phyloP scores from a whole-genome alignment of 2,113 vertebrate species.

The Platysteira castanea region DNA sequence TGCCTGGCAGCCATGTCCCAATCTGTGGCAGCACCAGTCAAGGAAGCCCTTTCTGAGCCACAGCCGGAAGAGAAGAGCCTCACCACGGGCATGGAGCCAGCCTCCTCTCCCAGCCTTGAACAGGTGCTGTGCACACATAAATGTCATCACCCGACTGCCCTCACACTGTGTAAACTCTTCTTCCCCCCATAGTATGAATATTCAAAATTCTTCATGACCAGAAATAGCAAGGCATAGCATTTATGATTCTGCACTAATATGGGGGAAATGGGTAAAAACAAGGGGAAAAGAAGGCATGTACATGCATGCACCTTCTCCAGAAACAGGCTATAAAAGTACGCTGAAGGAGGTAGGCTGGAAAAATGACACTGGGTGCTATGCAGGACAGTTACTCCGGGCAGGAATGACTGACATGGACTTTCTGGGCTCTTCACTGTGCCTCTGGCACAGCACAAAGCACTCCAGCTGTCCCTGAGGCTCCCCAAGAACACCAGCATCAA shows the following conservation, averaged over 20 bases:
- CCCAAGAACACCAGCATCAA: not conserved
- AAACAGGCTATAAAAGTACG: not conserved
- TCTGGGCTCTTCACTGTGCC: not conserved
- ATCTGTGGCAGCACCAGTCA: not conserved
- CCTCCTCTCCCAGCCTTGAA: not conserved
- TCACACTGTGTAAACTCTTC: not conserved
- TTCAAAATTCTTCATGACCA: not conserved
- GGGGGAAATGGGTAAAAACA: rapidly evolving
- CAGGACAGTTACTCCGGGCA: not conserved
- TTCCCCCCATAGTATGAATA: not conserved
- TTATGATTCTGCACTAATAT: not conserved
- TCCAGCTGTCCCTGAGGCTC: not conserved
- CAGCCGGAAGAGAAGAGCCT: not conserved
- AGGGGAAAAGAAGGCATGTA: rapidly evolving
- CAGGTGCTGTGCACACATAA: not conserved
- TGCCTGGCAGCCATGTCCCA: rapidly evolving
- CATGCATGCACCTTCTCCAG: not conserved
- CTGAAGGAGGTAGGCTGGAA: not conserved
- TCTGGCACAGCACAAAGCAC: not conserved
- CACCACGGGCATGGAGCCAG: rapidly evolving
- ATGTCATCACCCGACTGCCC: not conserved
- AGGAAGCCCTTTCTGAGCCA: not conserved
- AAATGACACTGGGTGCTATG: not conserved
- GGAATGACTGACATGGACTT: not conserved
- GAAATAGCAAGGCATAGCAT: not conserved